Evolutionary conservation across 2,113 vertebrate species (phyloP).

Genomic region (Myrmecobius fasciatus): DNA sequence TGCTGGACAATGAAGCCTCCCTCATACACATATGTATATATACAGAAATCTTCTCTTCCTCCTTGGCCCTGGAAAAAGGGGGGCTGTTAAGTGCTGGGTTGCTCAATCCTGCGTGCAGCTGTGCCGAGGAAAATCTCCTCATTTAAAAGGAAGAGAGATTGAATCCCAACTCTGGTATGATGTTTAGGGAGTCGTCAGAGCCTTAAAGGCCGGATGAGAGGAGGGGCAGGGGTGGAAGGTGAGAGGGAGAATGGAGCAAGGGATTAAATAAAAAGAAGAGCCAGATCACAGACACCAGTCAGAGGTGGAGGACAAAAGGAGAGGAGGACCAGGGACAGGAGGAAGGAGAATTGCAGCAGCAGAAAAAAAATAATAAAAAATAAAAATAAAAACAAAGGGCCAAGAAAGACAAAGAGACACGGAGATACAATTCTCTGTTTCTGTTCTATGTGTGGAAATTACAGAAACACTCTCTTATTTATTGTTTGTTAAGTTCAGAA

Average conservation of each 20-base stretch:
- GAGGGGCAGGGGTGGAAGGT: neutral
- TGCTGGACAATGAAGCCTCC: conserved; percentile 59
- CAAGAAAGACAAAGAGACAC: neutral
- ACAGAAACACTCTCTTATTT: neutral
- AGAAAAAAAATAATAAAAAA: neutral
- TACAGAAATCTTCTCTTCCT: conserved; percentile 45
- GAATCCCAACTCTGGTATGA: conserved; percentile 1
- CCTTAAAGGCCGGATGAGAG: neutral
- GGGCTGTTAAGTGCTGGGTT: conserved; percentile 48
- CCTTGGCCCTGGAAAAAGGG: conserved; percentile 35
- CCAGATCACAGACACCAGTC: neutral
- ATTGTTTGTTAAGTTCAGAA: neutral
- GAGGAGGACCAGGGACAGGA: neutral
- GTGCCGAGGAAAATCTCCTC: conserved; percentile 52
- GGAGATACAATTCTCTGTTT: neutral
- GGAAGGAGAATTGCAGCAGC: no score
- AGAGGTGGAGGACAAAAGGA: neutral
- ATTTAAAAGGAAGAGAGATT: conserved; percentile 33
- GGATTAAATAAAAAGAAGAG: neutral
- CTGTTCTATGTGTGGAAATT: neutral
- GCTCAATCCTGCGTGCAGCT: conserved; percentile 53
- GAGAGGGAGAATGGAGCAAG: neutral
- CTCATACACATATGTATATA: conserved; percentile 56
- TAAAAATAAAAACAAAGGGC: neutral
- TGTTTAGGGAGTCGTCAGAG: neutral